Percentiles rank a stretch among this genome's conserved stretches.
These are phyloP conservation scores for Acleris literana DNA, from an alignment of 2,888 invertebrate species.

Conservation along the genomic window DNA sequence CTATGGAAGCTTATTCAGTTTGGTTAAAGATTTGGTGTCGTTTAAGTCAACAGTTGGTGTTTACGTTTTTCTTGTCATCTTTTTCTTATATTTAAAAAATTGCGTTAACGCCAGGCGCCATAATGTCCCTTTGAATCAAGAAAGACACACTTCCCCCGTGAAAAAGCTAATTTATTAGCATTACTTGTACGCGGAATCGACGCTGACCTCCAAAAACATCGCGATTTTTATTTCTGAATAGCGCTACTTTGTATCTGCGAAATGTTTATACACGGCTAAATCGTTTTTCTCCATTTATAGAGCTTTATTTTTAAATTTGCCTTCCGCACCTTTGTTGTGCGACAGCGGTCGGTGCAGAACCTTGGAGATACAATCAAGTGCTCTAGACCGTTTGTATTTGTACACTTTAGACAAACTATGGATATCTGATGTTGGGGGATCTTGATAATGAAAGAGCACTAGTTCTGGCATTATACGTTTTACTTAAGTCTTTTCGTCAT, in stretches of 20 bases:
- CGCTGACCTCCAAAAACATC: slow-evolving; percentile 57
- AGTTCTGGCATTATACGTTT: slow-evolving; percentile 3
- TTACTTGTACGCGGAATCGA: slow-evolving; percentile 62
- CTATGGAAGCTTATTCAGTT: too few species aligned
- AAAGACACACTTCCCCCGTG: slow-evolving; percentile 64
- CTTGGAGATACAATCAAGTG: slow-evolving; percentile 52
- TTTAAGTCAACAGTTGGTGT: too few species aligned
- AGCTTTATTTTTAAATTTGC: slow-evolving; percentile 55
- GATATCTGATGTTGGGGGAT: slow-evolving; percentile 26
- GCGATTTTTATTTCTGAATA: slow-evolving; percentile 48
- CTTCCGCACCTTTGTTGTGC: slow-evolving; percentile 56
- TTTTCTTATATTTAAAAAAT: too few species aligned
- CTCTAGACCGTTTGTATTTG: slow-evolving; percentile 39
- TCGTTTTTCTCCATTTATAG: slow-evolving; percentile 61
- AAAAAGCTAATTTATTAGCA: slow-evolving; percentile 60
- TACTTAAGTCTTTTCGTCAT: slow-evolving; percentile 1
- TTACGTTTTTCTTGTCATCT: too few species aligned
- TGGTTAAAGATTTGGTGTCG: too few species aligned
- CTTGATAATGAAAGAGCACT: slow-evolving; percentile 19
- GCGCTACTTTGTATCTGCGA: slow-evolving; percentile 54
- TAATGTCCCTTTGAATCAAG: slow-evolving; percentile 18
- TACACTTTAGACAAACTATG: slow-evolving; percentile 35
- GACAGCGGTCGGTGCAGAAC: slow-evolving; percentile 38
- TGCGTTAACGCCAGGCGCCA: too few species aligned
- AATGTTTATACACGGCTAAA: slow-evolving; percentile 52